Evolutionary conservation across 2,797 vertebrate genomes (phyloP), one percentile per base, ranked within the genome.

Genomic region (Garrulus glandarius): DNA sequence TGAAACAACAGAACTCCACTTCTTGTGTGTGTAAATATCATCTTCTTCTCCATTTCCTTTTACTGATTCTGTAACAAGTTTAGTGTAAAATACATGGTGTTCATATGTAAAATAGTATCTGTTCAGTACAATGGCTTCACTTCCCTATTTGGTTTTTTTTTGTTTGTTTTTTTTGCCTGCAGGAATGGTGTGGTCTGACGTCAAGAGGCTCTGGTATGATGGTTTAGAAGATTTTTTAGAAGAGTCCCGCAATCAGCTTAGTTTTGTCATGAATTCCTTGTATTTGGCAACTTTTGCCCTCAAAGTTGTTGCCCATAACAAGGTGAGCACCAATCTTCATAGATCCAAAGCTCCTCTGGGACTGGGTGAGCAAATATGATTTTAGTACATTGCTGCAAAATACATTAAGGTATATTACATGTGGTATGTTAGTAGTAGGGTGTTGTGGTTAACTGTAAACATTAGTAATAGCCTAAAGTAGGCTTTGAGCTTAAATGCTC

Each of bases 161-260:
- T 13, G 39, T 49, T n/a, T 52, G 15, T 52, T 13, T 47, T 49
- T n/a, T 46, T 10, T 43, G n/a, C 68, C 93, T 96, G 83, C 84
- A 99, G 99, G 99, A 80, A 99, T 99, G 99, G 99, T 99, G 97
- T 99, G 99, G 99, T 99, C 99, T 39, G 99, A 99, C 90, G 99
- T 99, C 97, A 99, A 99, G 97, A 99, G 99, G 47, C 98, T 99
- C 61, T 99, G 99, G 99, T 99, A 99, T 95, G 98, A 99, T 82
- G 99, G 99, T 13, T 97, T 99, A 96, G 99, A 99, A 97, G 99
- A 99, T 96, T 99, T 99, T 89, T 96, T 99, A 97, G 99, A 99
- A 68, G 99, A 99, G 97, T 99, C 99, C 2, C 98, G 99, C 93
- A 99, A 99, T 97, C 99, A 99, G 96, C 98, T 99, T 96, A 99